Evolutionary conservation across 1,140 invertebrate species (phyloP).

Genomic region (Eulimnadia texana): DNA sequence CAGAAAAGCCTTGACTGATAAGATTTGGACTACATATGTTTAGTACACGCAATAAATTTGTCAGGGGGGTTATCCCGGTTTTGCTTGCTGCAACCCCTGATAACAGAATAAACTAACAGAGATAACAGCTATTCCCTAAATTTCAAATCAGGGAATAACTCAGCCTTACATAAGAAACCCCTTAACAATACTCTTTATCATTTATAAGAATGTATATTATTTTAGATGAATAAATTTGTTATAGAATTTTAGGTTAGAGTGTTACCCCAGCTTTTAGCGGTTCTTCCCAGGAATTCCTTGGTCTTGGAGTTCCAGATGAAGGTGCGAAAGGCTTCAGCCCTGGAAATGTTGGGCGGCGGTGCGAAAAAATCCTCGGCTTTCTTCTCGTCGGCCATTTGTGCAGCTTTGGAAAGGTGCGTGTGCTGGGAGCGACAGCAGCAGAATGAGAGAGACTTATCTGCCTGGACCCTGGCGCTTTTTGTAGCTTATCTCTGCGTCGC

Average conservation of each 20-base stretch:
- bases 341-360: conserved; percentile 40
- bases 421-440: not conserved
- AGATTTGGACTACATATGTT: too few relatives aligned
- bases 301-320: conserved; percentile 81
- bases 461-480: too few relatives aligned
- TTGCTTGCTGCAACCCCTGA: not conserved
- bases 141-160: not conserved
- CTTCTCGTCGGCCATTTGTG: conserved; percentile 22
- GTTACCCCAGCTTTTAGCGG: conserved; percentile 81
- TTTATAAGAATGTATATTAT: not conserved
- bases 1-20: too few relatives aligned
- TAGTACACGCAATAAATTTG: not conserved
- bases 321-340: conserved; percentile 66
- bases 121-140: not conserved
- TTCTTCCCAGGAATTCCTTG: conserved; percentile 69
- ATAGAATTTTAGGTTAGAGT: conserved; percentile 21
- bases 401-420: not conserved
- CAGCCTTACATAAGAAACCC: not conserved
- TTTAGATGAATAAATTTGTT: not conserved
- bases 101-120: not conserved
- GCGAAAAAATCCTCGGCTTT: conserved; percentile 42
- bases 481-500: too few relatives aligned
- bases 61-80: too few relatives aligned
- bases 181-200: not conserved
- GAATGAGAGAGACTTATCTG: not conserved